Evolutionary conservation across 2,797 vertebrate species (phyloP), one percentile per base, ranked within the genome.

Genomic region (Knipowitschia caucasica): DNA sequence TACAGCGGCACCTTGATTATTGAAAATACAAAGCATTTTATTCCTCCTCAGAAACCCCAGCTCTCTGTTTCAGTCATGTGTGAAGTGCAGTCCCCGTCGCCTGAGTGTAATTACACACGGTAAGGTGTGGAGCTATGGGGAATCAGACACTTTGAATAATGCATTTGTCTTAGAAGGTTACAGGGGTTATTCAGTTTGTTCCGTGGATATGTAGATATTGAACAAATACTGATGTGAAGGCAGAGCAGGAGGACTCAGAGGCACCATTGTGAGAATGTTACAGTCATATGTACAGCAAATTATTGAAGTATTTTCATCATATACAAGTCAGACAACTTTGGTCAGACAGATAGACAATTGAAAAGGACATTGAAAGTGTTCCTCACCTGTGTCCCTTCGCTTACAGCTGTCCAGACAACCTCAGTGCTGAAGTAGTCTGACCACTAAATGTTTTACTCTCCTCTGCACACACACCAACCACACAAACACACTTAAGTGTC

Each of bases 371-470:
- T 43, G 40, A 14, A 6, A 9, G 11, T 17, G n/a, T 14, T n/a
- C 23, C 42, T 17, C 24, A 44, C 24, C 24, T 15, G n/a, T 44
- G 42, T 44, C 42, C 7, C 42, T 4, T 1, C 7, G 2, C 45
- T 31, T 5, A 21, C 2, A 18, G 4, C n/a, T 12, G 45, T 30
- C 45, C 27, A 30, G 45, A 47, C 30, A 59, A 3, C 38, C 59
- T 42, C 49, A 49, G 35, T 10, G 15, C 45, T 30, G 15, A 69
- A 71, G 57, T 71, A 46, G 59, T 36, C 34, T 34, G 62, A 82
- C 71, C 78, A 62, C 83, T 81, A 80, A 84, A 78, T 67, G 67
- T 72, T 78, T 81, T 71, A 75, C 62, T 69, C 67, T 59, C 50
- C 59, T 50, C 23, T 30, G 64, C 57, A 50, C 5, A 26, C 10